phyloP scores from a whole-genome alignment of 2,113 vertebrate species.

The Thamnaconus septentrionalis region DNA sequence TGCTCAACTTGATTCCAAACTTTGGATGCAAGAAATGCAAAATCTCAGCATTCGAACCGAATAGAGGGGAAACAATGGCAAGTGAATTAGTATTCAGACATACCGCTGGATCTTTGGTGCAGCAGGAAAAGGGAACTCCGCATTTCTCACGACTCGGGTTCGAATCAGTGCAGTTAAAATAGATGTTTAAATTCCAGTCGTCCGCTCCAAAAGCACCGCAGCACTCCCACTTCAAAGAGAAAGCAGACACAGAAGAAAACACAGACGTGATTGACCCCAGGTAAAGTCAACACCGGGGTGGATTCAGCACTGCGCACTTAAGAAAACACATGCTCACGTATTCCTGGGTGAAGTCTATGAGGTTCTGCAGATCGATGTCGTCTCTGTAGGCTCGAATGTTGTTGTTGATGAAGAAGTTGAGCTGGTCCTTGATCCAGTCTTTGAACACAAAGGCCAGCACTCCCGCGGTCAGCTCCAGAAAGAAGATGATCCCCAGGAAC shows the following conservation, averaged over 20 bases:
- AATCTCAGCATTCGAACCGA: background rate
- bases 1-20: background rate
- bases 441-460: constrained; percentile 98
- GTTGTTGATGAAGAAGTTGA: constrained; percentile 99
- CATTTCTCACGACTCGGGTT: constrained; percentile 96
- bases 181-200: constrained; percentile 99
- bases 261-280: background rate
- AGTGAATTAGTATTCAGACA: constrained; percentile 25
- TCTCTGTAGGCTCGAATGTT: constrained; percentile 97
- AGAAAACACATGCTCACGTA: constrained; percentile 81
- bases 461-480: constrained; percentile 96
- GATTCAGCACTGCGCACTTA: constrained; percentile 7
- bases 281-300: constrained; percentile 4
- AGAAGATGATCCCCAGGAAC: constrained; percentile 98
- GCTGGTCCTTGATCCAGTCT: constrained; percentile 99
- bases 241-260: constrained; percentile 21
- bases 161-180: constrained; percentile 98
- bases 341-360: constrained; percentile 99
- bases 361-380: constrained; percentile 97
- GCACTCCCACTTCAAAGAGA: constrained; percentile 90
- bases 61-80: constrained; percentile 1
- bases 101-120: constrained; percentile 97
- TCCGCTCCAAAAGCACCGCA: constrained; percentile 96
- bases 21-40: constrained; percentile 1
- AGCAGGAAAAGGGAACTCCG: constrained; percentile 97